A percentile compares a stretch with the other conserved stretches of the same genome.
These are phyloP conservation scores for Symphodus melops DNA, from an alignment of 2,113 vertebrate species.

Conservation along the genomic window DNA sequence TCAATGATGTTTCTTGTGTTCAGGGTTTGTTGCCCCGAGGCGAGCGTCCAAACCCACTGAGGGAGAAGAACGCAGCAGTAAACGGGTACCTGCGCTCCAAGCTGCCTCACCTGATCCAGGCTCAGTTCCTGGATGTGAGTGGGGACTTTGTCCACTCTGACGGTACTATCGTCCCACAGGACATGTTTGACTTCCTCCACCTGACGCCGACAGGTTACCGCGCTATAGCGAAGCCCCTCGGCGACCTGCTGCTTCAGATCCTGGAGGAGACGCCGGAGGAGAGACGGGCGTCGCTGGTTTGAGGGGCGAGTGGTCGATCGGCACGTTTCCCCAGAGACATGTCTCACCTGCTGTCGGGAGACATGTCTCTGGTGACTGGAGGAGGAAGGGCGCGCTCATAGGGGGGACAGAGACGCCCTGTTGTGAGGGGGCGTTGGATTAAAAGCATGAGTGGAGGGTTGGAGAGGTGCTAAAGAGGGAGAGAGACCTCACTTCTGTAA, in stretches of 20 bases:
- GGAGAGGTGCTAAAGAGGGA: slow-evolving; percentile 45
- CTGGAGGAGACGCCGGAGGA: slow-evolving; percentile 97
- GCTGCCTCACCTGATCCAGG: slow-evolving; percentile 87
- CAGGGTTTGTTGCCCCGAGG: slow-evolving; percentile 96
- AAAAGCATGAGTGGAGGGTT: slow-evolving; percentile 33
- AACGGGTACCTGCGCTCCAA: slow-evolving; percentile 89
- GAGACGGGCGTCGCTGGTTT: slow-evolving; percentile 92
- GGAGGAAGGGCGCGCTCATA: slow-evolving; percentile 53
- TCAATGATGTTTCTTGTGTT: slow-evolving; percentile 1
- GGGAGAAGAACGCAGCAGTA: slow-evolving; percentile 93
- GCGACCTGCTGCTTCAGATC: slow-evolving; percentile 97
- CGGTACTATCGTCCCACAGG: slow-evolving; percentile 91
- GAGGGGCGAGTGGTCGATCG: slow-evolving; percentile 62
- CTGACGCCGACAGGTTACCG: slow-evolving; percentile 92
- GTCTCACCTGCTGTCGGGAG: slow-evolving; percentile 55
- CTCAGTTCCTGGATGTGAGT: slow-evolving; percentile 91
- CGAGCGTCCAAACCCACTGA: slow-evolving; percentile 93
- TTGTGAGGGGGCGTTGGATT: slow-evolving; percentile 48
- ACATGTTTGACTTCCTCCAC: slow-evolving; percentile 99
- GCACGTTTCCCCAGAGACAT: slow-evolving; percentile 47
- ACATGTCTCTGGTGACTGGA: slow-evolving; percentile 54
- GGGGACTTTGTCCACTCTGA: slow-evolving; percentile 93
- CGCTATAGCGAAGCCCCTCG: slow-evolving; percentile 90
- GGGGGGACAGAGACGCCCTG: slow-evolving; percentile 15
- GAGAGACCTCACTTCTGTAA: slow-evolving; percentile 60